Base-by-base conservation (phyloP, 2,113 vertebrate genomes). In the Tetrao urogallus region DNA sequence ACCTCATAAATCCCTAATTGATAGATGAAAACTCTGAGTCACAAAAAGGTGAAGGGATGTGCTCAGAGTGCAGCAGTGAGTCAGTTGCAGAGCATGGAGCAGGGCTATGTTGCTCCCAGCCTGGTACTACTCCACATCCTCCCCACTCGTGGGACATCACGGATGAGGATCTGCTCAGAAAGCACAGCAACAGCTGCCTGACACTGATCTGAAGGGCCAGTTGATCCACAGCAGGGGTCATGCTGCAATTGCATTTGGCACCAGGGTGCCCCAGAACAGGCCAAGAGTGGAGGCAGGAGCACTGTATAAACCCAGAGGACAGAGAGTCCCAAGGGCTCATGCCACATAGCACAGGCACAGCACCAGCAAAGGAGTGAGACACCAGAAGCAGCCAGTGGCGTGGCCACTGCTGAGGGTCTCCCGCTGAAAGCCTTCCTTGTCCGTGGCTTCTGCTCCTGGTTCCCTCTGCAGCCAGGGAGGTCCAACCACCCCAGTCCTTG, bases 21-120 rank as follows among this genome's bases (percentile, higher is more conserved):
- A 93, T 76, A 88, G 93, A 90, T 70, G 87, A 95, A 91, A 81
- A 94, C 92, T 95, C 47, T 77, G 95, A 97, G 94, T 93, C 89
- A 97, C 77, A 64, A 92, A 81, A 66, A 96, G 60, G 73, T 89
- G 45, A 88, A 72, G 42, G 52, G 86, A 61, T 86, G 66, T 82
- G 73, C 58, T 72, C 43, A 38, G 47, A n/a, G 32, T 88, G 91
- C 90, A 93, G 70, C 22, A 54, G 40, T 95, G 89, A 93, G 84
- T 76, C 84, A 88, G 57, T 83, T 76, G 64, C 22, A 89, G 76
- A 84, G 89, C 34, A 40, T 67, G 56, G 54, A 88, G 92, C 28
- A n/a, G 70, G 19, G 27, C 57, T 72, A 13, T 67, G 32, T 87
- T 4, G 18, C 94, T 93, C 66, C 86, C 85, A 73, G 30, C 57